A percentile compares a stretch with the other conserved stretches of the same genome.
phyloP scores from a whole-genome alignment of 2,888 invertebrate species.

The Patella pellucida region DNA sequence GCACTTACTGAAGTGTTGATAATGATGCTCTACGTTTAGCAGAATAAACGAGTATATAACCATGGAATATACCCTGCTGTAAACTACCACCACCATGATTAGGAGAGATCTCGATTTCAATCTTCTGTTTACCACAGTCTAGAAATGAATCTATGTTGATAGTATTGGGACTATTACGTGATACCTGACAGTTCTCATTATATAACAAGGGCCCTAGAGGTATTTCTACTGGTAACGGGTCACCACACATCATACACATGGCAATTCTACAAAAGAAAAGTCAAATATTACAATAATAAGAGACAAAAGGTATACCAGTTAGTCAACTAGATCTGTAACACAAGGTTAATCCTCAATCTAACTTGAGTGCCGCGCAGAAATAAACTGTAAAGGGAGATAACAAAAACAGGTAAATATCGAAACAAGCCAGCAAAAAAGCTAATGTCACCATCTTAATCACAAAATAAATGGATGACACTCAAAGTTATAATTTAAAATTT shows the following conservation, averaged over 20 bases:
- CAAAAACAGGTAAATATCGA: no score
- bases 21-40: constrained; percentile 94
- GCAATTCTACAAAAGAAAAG: constrained; percentile 72
- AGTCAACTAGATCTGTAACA: no score
- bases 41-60: constrained; percentile 94
- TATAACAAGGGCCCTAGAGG: constrained; percentile 88
- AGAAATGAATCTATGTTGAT: constrained; percentile 92
- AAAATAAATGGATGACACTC: no score
- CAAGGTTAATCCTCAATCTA: no score
- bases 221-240: constrained; percentile 90
- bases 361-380: no score
- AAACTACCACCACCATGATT: constrained; percentile 89
- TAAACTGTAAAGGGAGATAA: no score
- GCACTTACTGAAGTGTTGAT: constrained; percentile 83
- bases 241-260: constrained; percentile 95
- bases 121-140: constrained; percentile 85
- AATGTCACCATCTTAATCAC: no score
- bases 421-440: no score
- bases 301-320: no score
- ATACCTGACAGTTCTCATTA: constrained; percentile 88
- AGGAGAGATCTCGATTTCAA: constrained; percentile 87
- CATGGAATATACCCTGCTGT: constrained; percentile 89
- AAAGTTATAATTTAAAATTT: no score
- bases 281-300: no score
- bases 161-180: constrained; percentile 82